A percentile compares a stretch with the other conserved stretches of the same genome.
These are phyloP conservation scores for Hipparchia semele DNA, from an alignment of 2,888 invertebrate genomes.

Conservation along the genomic window DNA sequence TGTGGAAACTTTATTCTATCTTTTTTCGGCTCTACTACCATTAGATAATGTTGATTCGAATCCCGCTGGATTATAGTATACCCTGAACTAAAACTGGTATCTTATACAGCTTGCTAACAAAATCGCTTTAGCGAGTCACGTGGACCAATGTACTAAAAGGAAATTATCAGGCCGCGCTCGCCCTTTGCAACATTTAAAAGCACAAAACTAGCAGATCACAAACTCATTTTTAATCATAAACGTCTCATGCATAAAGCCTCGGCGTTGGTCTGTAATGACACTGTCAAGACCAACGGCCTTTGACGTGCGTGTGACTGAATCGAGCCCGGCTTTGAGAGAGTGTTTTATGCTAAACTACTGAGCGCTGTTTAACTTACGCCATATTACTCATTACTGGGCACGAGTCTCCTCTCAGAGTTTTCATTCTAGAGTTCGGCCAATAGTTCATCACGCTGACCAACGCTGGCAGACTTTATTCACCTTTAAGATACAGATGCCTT, in stretches of 20 bases:
- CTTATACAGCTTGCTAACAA: not conserved
- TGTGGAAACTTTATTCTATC: too few relatives aligned
- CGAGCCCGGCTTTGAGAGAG: not conserved
- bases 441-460: too few relatives aligned
- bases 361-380: too few relatives aligned
- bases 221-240: slow-evolving; percentile 73
- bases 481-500: too few relatives aligned
- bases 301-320: slow-evolving; percentile 7
- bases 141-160: slow-evolving; percentile 53
- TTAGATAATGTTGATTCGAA: too few relatives aligned
- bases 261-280: slow-evolving; percentile 51
- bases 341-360: too few relatives aligned
- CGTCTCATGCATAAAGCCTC: slow-evolving; percentile 60
- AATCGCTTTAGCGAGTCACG: slow-evolving; percentile 37
- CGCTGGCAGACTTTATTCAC: too few relatives aligned
- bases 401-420: too few relatives aligned
- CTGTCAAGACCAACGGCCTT: slow-evolving; percentile 49
- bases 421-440: too few relatives aligned
- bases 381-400: too few relatives aligned
- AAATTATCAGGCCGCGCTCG: slow-evolving; percentile 69
- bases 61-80: too few relatives aligned
- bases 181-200: slow-evolving; percentile 62
- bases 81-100: not conserved
- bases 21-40: too few relatives aligned
- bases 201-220: slow-evolving; percentile 60